Evolutionary conservation across 2,797 vertebrate genomes (phyloP).

Genomic region (Serranus cabrilla): DNA sequence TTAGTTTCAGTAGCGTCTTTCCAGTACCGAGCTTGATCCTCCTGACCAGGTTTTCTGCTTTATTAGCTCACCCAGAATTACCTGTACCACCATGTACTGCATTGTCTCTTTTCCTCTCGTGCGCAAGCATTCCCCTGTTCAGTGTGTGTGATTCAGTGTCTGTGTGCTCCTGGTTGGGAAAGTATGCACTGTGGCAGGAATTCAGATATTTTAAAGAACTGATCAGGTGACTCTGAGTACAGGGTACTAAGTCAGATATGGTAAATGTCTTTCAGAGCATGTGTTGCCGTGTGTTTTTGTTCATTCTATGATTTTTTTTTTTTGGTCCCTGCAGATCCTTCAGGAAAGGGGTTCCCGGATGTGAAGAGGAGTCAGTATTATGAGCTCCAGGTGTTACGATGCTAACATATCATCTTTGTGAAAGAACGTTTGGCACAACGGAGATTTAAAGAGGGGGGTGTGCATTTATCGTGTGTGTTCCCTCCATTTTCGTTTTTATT

Average conservation of each 20-base stretch:
- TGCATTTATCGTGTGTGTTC: conserved; percentile 69
- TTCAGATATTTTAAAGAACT: neutral
- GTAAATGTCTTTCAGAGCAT: neutral
- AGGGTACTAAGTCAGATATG: neutral
- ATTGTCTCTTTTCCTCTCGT: conserved; percentile 11
- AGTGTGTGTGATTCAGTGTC: conserved; percentile 20
- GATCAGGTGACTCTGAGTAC: neutral
- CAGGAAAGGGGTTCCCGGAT: conserved; percentile 98
- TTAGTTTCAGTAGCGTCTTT: conserved; percentile 8
- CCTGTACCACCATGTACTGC: neutral
- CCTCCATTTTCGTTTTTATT: conserved; percentile 70
- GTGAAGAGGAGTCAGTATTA: conserved; percentile 88
- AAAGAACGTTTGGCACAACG: conserved; percentile 78
- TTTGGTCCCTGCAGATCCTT: conserved; percentile 91
- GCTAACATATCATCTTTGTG: conserved; percentile 83
- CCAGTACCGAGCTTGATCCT: conserved; percentile 24
- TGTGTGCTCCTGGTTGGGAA: conserved; percentile 1
- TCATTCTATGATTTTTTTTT: neutral
- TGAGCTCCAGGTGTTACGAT: conserved; percentile 82
- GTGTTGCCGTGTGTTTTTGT: conserved; percentile 4
- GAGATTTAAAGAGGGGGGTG: conserved; percentile 65
- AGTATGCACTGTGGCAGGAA: conserved; percentile 1
- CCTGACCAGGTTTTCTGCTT: conserved; percentile 11
- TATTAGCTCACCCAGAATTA: neutral
- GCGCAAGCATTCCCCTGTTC: conserved; percentile 4